Base-by-base conservation (phyloP, 2,113 vertebrate genomes). In the Carlito syrichta region DNA sequence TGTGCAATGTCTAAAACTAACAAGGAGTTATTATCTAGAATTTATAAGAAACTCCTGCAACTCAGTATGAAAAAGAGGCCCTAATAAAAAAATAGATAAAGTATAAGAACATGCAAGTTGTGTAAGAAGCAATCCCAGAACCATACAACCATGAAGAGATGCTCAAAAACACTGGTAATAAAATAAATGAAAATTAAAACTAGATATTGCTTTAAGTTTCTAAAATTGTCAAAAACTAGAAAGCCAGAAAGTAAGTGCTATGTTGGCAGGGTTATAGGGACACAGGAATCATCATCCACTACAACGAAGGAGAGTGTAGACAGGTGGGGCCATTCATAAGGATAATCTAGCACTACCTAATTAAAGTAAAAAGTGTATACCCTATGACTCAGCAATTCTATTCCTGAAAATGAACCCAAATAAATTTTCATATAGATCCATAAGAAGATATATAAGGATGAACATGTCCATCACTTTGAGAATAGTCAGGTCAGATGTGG, bases 121-220 rank as follows among this genome's bases (percentile, higher is more conserved):
- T 19, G 48, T 45, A 50, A 88, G 9, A 77, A 14, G 19, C 88
- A 89, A 82, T 14, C 20, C 54, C 38, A 82, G 10, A 94, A 45
- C 30, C 22, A 66, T 56, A 74, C 30, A 83, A 45, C n/a, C 30
- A 83, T 30, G 30, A 56, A 74, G 20, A 86, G n/a, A 63, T 79
- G 58, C 22, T 82, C 45, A 73, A 94, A n/a, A 89, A 82, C 38
- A 52, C 4, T 54, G 22, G n/a, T 62, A 82, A 54, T 87, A 48
- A 81, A 38, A 88, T n/a, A 81, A 86, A 68, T 54, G 16, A 62
- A 94, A 62, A 81, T 60, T 71, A 94, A 94, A 88, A 88, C 27
- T 25, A 79, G 50, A 58, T 60, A 73, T 20, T 81, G 20, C 35
- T 71, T 71, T 62, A 88, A 71, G 63, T 50, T 54, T 63, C 4